phyloP scores from a whole-genome alignment of 1,140 invertebrate genomes.

The Phymastichus coffea region DNA sequence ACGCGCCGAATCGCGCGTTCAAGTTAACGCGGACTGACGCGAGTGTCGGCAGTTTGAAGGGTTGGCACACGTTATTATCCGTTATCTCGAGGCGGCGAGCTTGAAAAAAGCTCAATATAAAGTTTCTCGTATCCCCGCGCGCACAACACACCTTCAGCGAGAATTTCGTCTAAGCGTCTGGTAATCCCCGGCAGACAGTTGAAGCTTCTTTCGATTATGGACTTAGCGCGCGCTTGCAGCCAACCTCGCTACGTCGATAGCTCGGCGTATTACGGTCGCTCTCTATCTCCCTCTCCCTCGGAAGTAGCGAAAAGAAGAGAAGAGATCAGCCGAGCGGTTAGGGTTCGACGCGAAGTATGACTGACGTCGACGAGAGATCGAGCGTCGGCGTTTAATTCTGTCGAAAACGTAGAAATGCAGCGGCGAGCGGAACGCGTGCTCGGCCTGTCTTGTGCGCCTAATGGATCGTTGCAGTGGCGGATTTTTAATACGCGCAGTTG shows the following conservation, averaged over 20 bases:
- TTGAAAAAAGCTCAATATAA: too few species aligned
- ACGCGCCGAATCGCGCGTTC: too few species aligned
- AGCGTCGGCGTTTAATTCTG: not conserved
- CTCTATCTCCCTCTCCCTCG: not conserved
- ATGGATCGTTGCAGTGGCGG: not conserved
- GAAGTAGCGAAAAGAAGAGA: not conserved
- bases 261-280: slow-evolving; percentile 2
- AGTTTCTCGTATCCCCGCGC: too few species aligned
- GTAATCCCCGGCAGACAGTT: slow-evolving; percentile 16
- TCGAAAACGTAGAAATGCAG: not conserved
- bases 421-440: too few species aligned
- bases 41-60: too few species aligned
- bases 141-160: too few species aligned
- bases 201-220: slow-evolving; percentile 16
- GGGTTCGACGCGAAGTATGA: not conserved
- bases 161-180: not conserved
- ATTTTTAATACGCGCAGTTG: not conserved
- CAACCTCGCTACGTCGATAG: too few species aligned
- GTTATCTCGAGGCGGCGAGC: too few species aligned
- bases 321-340: not conserved
- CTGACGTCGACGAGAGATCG: too few species aligned
- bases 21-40: too few species aligned
- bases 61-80: too few species aligned
- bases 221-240: too few species aligned
- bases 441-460: not conserved